These are phyloP conservation scores for Salminus brasiliensis DNA, from an alignment of 2,113 vertebrate species.

Conservation along the genomic window DNA sequence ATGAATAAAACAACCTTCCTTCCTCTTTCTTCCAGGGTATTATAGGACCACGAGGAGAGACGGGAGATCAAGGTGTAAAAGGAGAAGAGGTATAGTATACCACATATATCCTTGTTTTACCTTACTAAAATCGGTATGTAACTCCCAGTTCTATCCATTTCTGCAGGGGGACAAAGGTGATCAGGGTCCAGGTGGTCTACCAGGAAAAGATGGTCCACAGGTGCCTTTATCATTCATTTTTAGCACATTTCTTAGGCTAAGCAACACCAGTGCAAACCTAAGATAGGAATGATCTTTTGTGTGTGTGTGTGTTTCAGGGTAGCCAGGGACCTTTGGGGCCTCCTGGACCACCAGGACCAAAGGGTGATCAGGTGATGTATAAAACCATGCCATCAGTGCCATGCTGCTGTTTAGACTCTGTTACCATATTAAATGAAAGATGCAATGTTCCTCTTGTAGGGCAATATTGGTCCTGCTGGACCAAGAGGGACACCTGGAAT, in stretches of 20 bases:
- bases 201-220: constrained; percentile 79
- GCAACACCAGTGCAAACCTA: background rate
- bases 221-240: constrained; percentile 55
- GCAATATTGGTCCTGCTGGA: constrained; percentile 74
- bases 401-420: background rate
- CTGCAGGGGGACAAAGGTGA: constrained; percentile 82
- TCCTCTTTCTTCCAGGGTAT: constrained; percentile 71
- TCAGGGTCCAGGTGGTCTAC: constrained; percentile 73
- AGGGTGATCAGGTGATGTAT: constrained; percentile 81
- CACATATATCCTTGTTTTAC: background rate
- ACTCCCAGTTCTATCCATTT: constrained; percentile 25
- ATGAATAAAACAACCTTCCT: background rate
- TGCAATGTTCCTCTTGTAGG: constrained; percentile 71
- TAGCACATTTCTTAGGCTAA: background rate
- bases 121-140: background rate
- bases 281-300: background rate
- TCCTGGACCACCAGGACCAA: constrained; percentile 70
- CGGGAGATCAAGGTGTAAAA: constrained; percentile 74
- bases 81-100: constrained; percentile 75
- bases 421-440: background rate
- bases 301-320: constrained; percentile 72
- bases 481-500: constrained; percentile 70
- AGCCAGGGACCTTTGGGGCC: constrained; percentile 71
- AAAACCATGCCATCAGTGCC: background rate
- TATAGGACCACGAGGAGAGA: constrained; percentile 73